Evolutionary conservation across 2,888 invertebrate species (phyloP).

Genomic region (Atrina japonica): DNA sequence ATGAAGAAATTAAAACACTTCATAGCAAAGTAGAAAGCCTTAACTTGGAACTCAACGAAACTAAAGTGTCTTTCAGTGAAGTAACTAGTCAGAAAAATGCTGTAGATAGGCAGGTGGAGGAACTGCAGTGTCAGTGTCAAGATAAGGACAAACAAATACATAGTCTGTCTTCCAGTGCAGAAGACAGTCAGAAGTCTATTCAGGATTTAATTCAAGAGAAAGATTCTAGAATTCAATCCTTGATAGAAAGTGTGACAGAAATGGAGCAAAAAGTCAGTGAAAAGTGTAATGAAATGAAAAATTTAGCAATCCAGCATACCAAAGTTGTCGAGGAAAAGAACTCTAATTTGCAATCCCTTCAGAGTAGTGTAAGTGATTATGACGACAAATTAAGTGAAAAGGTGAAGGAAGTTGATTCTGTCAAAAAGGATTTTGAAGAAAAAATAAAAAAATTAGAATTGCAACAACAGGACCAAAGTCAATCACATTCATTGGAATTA

Average conservation of each 20-base stretch:
- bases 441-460: not conserved
- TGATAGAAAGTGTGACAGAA: slow-evolving; percentile 39
- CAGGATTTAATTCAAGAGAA: slow-evolving; percentile 43
- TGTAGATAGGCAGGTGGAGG: slow-evolving; percentile 26
- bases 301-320: slow-evolving; percentile 21
- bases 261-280: slow-evolving; percentile 32
- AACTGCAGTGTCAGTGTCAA: slow-evolving; percentile 20
- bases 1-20: slow-evolving; percentile 14
- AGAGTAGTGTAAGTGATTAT: not conserved
- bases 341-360: not conserved
- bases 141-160: slow-evolving; percentile 40
- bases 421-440: not conserved
- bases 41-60: slow-evolving; percentile 12
- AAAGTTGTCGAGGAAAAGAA: slow-evolving; percentile 11
- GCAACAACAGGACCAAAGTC: slow-evolving; percentile 6
- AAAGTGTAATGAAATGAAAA: not conserved
- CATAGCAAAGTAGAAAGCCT: slow-evolving; percentile 5
- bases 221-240: slow-evolving; percentile 32
- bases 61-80: slow-evolving; percentile 16
- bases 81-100: slow-evolving; percentile 36
- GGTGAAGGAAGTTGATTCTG: slow-evolving; percentile 9
- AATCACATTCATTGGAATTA: not conserved
- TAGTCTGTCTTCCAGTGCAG: slow-evolving; percentile 33
- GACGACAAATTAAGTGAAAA: slow-evolving; percentile 1
- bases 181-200: slow-evolving; percentile 39